Conservation (phyloP, 2,113 vertebrate genomes). For the Corapipo altera region DNA sequence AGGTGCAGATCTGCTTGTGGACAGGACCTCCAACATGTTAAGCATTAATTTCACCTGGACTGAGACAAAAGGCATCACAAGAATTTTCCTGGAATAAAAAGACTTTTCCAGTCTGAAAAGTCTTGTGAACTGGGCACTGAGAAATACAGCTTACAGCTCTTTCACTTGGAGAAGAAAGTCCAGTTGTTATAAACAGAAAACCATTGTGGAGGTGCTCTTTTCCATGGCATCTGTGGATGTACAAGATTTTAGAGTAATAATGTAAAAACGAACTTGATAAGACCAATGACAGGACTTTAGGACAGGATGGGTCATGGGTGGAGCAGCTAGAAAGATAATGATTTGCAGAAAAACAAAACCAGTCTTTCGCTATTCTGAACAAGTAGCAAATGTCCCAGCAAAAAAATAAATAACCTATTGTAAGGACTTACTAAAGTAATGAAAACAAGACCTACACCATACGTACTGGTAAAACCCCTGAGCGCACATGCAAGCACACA, state of each 20-base stretch:
- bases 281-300: not conserved
- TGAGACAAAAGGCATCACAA: not conserved
- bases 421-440: not conserved
- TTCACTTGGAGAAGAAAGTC: not conserved
- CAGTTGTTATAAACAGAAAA: not conserved
- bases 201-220: not conserved
- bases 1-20: not conserved
- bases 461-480: not conserved
- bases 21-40: not conserved
- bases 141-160: not conserved
- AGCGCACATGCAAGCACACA: fast-evolving
- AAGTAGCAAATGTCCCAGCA: not conserved
- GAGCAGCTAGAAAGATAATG: not conserved
- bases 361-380: not conserved
- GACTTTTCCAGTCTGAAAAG: not conserved
- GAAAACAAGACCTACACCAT: not conserved
- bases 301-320: not conserved
- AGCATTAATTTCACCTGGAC: not conserved
- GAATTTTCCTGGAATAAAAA: not conserved
- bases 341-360: not conserved
- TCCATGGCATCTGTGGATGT: not conserved
- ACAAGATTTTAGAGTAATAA: not conserved
- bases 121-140: not conserved
- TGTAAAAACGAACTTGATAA: not conserved
- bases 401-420: not conserved